Conservation (phyloP, 2,797 vertebrate genomes). For the Takifugu ocellatus region DNA sequence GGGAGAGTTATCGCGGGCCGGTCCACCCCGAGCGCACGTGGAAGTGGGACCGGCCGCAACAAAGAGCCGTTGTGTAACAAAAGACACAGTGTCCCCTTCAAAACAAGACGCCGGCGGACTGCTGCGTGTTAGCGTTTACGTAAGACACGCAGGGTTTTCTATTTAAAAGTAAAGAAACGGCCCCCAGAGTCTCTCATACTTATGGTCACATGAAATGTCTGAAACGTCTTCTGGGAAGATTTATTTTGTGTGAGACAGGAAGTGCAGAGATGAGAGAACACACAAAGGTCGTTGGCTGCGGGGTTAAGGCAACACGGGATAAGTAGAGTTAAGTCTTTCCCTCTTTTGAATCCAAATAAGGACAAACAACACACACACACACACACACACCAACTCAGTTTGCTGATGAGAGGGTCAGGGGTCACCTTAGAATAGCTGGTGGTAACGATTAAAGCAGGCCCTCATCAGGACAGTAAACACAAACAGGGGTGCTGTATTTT, state of each 20-base stretch:
- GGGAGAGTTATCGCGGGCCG: background rate
- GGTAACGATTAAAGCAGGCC: constrained; percentile 53
- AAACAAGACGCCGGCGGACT: constrained; percentile 27
- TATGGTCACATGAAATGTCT: constrained; percentile 26
- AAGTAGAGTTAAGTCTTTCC: constrained; percentile 59
- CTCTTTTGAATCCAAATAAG: constrained; percentile 58
- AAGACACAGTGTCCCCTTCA: constrained; percentile 31
- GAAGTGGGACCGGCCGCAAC: constrained; percentile 13
- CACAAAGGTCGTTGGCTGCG: constrained; percentile 62
- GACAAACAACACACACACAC: constrained; percentile 42
- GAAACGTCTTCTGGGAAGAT: constrained; percentile 39
- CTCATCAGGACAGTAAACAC: constrained; percentile 26
- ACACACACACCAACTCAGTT: constrained; percentile 25
- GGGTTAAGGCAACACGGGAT: constrained; percentile 58
- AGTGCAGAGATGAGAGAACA: constrained; percentile 42
- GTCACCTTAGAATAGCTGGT: constrained; percentile 59
- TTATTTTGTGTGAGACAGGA: constrained; percentile 55
- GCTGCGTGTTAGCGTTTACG: constrained; percentile 16
- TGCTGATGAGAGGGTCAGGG: constrained; percentile 41
- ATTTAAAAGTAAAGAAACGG: constrained; percentile 14
- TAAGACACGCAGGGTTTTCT: constrained; percentile 19
- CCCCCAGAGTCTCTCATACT: constrained; percentile 18
- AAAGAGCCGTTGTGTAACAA: constrained; percentile 33
- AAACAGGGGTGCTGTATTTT: constrained; percentile 25
- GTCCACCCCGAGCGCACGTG: constrained; percentile 8